These are phyloP conservation scores for Patiria miniata DNA, from an alignment of 35 echinoderm and acorn worm species.

Conservation along the genomic window DNA sequence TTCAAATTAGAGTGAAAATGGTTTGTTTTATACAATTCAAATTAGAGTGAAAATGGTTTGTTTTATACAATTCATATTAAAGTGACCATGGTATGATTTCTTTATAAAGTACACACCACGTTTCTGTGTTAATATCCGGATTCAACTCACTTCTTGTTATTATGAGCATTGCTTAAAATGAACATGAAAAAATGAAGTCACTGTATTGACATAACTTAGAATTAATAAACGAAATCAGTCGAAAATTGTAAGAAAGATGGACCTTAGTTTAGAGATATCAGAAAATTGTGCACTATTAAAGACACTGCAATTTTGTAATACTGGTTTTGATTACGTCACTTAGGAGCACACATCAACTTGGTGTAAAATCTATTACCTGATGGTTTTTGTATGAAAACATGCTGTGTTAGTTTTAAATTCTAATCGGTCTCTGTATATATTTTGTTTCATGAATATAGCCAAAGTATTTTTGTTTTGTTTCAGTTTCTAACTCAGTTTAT, in stretches of 20 bases:
- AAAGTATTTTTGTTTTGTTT: slow-evolving; percentile 6
- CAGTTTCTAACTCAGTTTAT: background rate
- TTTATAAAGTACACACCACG: background rate
- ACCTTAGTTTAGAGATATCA: background rate
- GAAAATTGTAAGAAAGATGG: background rate
- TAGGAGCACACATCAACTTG: background rate
- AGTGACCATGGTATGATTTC: background rate
- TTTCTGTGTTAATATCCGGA: background rate
- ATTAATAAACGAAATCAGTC: background rate
- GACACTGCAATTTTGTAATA: background rate
- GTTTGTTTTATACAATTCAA: slow-evolving; percentile 2
- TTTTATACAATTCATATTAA: background rate
- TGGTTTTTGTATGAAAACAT: background rate
- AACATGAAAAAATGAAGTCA: background rate
- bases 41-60: background rate
- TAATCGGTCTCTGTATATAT: background rate
- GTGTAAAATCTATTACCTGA: background rate
- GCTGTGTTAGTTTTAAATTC: background rate
- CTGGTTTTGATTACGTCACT: background rate
- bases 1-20: background rate
- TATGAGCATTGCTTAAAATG: background rate
- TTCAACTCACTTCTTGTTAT: background rate
- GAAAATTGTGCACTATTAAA: background rate
- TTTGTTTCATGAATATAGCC: background rate
- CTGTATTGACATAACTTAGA: background rate